These are phyloP conservation scores for Nasonia oneida DNA, from an alignment of 2,888 invertebrate species.

Conservation along the genomic window DNA sequence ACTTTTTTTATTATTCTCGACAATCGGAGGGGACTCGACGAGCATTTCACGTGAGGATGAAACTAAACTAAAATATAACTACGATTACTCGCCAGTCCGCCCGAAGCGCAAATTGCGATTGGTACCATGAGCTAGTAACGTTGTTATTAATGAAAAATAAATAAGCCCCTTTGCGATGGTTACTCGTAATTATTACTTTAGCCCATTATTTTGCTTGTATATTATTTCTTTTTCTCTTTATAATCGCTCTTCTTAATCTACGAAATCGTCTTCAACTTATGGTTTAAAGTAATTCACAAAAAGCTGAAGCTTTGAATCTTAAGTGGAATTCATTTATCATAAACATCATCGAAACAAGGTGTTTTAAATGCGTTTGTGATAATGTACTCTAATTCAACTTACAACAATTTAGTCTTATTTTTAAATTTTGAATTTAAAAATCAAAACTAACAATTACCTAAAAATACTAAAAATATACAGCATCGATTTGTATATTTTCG, in stretches of 20 bases:
- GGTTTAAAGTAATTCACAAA: slow-evolving; percentile 28
- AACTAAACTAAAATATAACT: slow-evolving; percentile 55
- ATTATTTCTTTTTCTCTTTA: slow-evolving; percentile 49
- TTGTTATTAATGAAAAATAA: slow-evolving; percentile 64
- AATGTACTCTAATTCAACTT: slow-evolving; percentile 9
- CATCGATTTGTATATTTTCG: not conserved
- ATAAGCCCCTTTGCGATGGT: slow-evolving; percentile 63
- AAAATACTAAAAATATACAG: slow-evolving; percentile 2
- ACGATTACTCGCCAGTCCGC: slow-evolving; percentile 43
- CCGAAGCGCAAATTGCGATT: slow-evolving; percentile 48
- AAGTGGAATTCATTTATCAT: not conserved
- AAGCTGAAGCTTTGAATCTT: slow-evolving; percentile 2
- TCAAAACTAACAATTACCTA: not conserved
- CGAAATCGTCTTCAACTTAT: slow-evolving; percentile 48
- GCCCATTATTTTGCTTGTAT: slow-evolving; percentile 50
- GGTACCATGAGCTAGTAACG: slow-evolving; percentile 62
- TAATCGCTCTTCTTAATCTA: slow-evolving; percentile 49
- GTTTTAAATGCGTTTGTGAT: not conserved
- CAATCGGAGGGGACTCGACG: slow-evolving; percentile 45
- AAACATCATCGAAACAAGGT: slow-evolving; percentile 23
- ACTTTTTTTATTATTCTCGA: slow-evolving; percentile 30
- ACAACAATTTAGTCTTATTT: slow-evolving; percentile 7
- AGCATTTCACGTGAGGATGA: slow-evolving; percentile 35
- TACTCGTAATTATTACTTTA: slow-evolving; percentile 59
- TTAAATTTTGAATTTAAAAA: not conserved